A percentile compares a stretch with the other conserved stretches of the same genome.
These are phyloP conservation scores for Hoplodrina ambigua DNA, from an alignment of 2,888 invertebrate genomes.

Conservation along the genomic window DNA sequence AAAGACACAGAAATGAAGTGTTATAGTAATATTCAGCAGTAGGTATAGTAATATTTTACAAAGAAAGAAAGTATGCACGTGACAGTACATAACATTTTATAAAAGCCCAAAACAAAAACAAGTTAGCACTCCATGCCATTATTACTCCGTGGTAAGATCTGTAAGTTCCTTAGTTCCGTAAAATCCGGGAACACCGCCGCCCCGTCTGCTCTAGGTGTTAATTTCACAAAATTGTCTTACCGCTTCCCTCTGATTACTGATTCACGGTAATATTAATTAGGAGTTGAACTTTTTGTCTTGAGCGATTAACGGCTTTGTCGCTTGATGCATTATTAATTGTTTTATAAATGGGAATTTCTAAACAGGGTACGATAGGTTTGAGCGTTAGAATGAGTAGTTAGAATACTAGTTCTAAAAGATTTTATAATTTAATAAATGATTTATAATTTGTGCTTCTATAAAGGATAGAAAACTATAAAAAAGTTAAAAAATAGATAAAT, in stretches of 20 bases:
- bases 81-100: too few relatives aligned
- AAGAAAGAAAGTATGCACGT: too few relatives aligned
- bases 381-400: too few relatives aligned
- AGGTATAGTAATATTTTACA: too few relatives aligned
- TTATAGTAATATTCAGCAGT: too few relatives aligned
- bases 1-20: too few relatives aligned
- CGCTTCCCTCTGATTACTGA: slow-evolving; percentile 53
- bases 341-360: neutral
- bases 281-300: slow-evolving; percentile 50
- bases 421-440: too few relatives aligned
- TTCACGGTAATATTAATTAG: slow-evolving; percentile 59
- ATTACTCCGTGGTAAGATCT: slow-evolving; percentile 28
- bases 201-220: slow-evolving; percentile 60
- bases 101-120: too few relatives aligned
- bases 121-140: slow-evolving; percentile 25
- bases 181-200: slow-evolving; percentile 38
- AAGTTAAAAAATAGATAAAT: too few relatives aligned
- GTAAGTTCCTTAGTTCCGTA: slow-evolving; percentile 51
- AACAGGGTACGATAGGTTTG: neutral
- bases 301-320: slow-evolving; percentile 48
- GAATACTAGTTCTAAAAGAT: too few relatives aligned
- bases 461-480: too few relatives aligned
- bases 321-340: slow-evolving; percentile 45
- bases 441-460: too few relatives aligned
- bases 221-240: slow-evolving; percentile 62